Evolutionary conservation across 2,888 invertebrate species (phyloP), one percentile per base, ranked within the genome.

Genomic region (Empis livida): DNA sequence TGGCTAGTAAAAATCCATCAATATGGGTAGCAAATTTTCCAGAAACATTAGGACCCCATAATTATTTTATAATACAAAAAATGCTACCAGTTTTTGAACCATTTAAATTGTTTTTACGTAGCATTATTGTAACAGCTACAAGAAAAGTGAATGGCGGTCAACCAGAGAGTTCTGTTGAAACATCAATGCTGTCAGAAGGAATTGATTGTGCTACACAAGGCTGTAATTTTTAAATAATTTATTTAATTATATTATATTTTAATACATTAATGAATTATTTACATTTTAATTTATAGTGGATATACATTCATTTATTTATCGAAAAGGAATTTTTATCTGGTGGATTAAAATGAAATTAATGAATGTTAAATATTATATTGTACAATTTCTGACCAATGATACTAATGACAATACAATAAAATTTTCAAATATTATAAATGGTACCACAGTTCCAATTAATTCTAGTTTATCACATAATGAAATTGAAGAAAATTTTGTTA

Each of bases 181-280:
- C 13, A 23, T 30, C 41, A 23, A 49, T 62, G 15, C 57, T 68
- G 3, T 67, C 68, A 43, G 61, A 61, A 8, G 61, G 66, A 10
- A 60, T 67, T 0, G 58, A 59, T 35, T 70, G 69, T 50, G 66
- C 67, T 49, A 67, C 68, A 1, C 69, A 70, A 56, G 69, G 69
- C 46, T 55, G 69, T 69, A 55, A 62, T 65, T 61, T n/a, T 41
- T 1, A 9, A 2, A 20, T 31, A 27, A 17, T 15, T 8, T 43
- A 32, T 17, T n/a, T n/a, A n/a, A n/a, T 23, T 3, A 16, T 9
- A 15, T 23, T 45, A 40, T 35, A 32, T 42, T 13, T 45, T 11
- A 27, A 13, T n/a, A 13, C 13, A 27, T 6, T 41, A 41, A 15
- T 11, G 1, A 30, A 30, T 39, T 38, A 39, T 9, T 39, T 39